Percentiles rank a stretch among this genome's conserved stretches.
These are phyloP conservation scores for Salvelinus namaycush DNA, from an alignment of 2,113 vertebrate species.

Conservation along the genomic window DNA sequence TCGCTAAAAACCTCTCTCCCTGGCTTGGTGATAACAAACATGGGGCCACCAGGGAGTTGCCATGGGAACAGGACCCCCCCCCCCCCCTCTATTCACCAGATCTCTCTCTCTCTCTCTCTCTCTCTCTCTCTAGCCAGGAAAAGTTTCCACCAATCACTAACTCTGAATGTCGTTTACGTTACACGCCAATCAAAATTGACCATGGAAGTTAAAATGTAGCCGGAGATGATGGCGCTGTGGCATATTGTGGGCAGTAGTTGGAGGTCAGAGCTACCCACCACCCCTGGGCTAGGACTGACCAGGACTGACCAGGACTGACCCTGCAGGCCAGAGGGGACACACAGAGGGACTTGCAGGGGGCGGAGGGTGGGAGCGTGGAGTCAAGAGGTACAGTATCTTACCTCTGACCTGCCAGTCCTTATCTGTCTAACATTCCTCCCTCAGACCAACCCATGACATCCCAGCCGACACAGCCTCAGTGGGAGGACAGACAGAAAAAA, in stretches of 20 bases:
- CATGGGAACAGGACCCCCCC: too few relatives aligned
- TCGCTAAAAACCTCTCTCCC: too few relatives aligned
- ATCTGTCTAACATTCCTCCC: neutral
- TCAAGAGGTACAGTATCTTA: neutral
- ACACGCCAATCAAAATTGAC: neutral
- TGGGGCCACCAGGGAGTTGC: too few relatives aligned
- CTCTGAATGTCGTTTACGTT: neutral
- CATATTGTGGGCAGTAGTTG: neutral
- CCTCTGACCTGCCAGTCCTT: neutral
- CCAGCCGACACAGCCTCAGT: neutral
- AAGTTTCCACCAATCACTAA: constrained; percentile 13
- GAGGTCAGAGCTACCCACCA: too few relatives aligned
- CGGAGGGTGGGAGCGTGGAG: neutral
- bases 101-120: neutral
- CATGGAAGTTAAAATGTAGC: neutral
- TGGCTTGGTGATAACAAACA: too few relatives aligned
- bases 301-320: too few relatives aligned
- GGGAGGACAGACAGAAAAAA: neutral
- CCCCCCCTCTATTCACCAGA: too few relatives aligned
- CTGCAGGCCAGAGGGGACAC: neutral
- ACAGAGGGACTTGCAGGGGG: neutral
- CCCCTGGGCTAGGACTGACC: too few relatives aligned
- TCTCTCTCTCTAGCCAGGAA: neutral
- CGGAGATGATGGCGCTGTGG: neutral
- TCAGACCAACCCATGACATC: neutral